Evolutionary conservation across 2,113 vertebrate species (phyloP).

Genomic region (Columba janthina): DNA sequence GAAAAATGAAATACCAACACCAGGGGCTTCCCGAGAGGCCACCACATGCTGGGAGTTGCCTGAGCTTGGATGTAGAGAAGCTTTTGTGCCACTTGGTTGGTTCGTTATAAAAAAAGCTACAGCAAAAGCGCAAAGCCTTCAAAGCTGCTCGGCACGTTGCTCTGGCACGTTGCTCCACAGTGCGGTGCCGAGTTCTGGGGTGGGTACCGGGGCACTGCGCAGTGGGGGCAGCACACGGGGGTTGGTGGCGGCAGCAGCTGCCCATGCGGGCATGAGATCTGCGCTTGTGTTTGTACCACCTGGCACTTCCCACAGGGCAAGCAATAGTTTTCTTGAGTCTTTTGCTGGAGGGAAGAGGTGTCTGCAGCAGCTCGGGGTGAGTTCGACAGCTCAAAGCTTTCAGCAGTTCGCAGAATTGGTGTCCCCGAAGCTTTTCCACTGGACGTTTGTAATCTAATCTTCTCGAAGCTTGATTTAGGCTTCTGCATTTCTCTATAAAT

Average conservation of each 20-base stretch:
- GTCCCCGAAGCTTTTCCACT: background rate
- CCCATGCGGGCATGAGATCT: rapidly evolving
- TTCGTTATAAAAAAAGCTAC: background rate
- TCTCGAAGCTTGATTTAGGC: background rate
- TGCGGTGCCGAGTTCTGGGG: rapidly evolving
- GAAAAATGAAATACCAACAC: background rate
- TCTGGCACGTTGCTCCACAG: rapidly evolving
- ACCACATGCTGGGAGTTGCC: background rate
- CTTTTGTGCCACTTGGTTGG: background rate
- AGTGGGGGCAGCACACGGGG: rapidly evolving
- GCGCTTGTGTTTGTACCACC: rapidly evolving
- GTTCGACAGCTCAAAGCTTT: background rate
- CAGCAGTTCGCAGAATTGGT: background rate
- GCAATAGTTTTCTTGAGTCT: background rate
- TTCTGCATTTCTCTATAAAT: constrained; percentile 38
- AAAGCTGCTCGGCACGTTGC: rapidly evolving
- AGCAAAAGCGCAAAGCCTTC: background rate
- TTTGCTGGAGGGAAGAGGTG: background rate
- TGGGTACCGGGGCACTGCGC: rapidly evolving
- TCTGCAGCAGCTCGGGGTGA: rapidly evolving
- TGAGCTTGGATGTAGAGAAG: rapidly evolving
- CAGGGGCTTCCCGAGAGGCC: rapidly evolving
- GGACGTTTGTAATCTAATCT: background rate
- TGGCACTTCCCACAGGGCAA: background rate
- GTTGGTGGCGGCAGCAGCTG: rapidly evolving